A percentile compares a stretch with the other conserved stretches of the same genome.
Conservation (phyloP, 2,797 vertebrate species). For the Loris lydekkerianus region DNA sequence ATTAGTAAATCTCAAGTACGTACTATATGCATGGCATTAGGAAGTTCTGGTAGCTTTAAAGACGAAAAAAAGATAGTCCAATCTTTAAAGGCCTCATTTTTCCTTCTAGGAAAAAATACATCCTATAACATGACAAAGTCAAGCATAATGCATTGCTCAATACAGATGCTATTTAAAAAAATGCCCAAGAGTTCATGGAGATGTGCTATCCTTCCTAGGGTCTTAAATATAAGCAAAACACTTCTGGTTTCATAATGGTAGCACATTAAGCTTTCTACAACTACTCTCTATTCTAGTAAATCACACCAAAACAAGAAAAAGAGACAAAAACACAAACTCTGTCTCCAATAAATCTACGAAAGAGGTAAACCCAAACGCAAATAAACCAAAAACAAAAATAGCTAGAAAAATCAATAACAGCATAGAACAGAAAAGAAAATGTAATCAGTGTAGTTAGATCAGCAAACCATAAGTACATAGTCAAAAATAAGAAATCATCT, state of each 20-base stretch:
- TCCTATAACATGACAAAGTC: slow-evolving; percentile 26
- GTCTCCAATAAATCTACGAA: not conserved
- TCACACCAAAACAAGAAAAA: not conserved
- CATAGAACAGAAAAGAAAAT: not conserved
- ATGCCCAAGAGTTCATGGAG: not conserved
- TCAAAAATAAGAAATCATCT: not conserved
- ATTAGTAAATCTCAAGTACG: not conserved
- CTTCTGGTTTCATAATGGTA: not conserved
- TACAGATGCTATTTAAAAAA: not conserved
- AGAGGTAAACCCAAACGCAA: not conserved
- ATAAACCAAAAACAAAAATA: slow-evolving; percentile 3
- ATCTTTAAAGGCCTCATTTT: slow-evolving; percentile 35
- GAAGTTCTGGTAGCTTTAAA: not conserved
- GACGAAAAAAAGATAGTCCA: not conserved
- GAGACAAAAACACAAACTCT: slow-evolving; percentile 13
- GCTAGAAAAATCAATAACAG: not conserved
- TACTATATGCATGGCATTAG: not conserved
- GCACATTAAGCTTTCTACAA: not conserved
- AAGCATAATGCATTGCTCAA: not conserved
- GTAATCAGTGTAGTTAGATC: not conserved
- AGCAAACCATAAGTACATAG: not conserved
- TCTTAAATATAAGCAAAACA: not conserved
- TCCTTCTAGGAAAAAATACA: not conserved
- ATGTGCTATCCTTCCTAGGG: not conserved
- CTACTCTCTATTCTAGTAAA: not conserved